Percentiles rank a stretch among this genome's conserved stretches.
Conservation (phyloP, 2,797 vertebrate genomes). For the Mus caroli region DNA sequence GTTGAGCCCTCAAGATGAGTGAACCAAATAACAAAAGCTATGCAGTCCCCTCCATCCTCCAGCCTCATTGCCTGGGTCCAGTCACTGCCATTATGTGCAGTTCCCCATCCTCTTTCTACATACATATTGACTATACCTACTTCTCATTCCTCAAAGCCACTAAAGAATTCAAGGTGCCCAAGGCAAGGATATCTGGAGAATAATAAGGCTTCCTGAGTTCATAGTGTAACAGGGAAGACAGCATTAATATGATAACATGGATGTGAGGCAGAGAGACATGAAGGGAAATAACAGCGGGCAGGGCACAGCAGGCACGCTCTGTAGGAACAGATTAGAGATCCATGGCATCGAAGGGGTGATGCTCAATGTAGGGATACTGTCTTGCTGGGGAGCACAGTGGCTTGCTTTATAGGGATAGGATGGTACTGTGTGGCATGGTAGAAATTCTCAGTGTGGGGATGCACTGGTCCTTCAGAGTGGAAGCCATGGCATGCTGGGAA, state of each 20-base stretch:
- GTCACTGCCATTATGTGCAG: neutral
- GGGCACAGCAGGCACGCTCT: neutral
- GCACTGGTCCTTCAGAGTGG: neutral
- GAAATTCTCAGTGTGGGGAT: neutral
- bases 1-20: neutral
- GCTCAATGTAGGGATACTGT: neutral
- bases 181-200: neutral
- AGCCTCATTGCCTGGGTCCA: neutral
- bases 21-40: neutral
- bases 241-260: neutral
- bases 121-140: neutral
- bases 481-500: neutral
- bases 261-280: neutral
- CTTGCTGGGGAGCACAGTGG: neutral
- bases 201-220: neutral
- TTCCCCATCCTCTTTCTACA: neutral
- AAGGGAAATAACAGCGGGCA: neutral
- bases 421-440: neutral
- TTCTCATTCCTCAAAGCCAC: neutral
- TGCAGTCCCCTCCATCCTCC: neutral
- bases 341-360: neutral
- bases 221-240: neutral
- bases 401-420: neutral
- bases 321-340: neutral
- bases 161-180: neutral